These are phyloP conservation scores for Indicator maculatus DNA, from an alignment of 2,113 vertebrate species.

Conservation along the genomic window DNA sequence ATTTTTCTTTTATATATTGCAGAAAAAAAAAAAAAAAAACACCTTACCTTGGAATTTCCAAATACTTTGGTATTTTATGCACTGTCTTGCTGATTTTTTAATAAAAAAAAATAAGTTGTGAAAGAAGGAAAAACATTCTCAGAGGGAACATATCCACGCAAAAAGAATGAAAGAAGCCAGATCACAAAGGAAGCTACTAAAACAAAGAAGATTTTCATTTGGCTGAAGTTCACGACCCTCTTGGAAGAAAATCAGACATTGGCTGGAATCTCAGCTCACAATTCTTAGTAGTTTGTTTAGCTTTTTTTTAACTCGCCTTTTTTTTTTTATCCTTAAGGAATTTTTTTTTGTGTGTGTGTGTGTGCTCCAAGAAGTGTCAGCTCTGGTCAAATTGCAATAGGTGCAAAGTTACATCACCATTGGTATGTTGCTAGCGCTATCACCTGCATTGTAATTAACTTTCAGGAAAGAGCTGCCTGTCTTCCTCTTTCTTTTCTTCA, in stretches of 20 bases:
- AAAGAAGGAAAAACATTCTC: neutral
- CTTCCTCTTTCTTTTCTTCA: neutral
- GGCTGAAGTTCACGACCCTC: fast-evolving
- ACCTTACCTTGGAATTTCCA: neutral
- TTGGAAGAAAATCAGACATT: neutral
- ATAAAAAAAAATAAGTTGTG: neutral
- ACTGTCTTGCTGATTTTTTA: neutral
- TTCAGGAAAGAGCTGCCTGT: neutral
- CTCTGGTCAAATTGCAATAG: neutral
- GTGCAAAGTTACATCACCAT: slow-evolving; percentile 17
- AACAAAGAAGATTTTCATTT: neutral
- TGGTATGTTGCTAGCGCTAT: neutral
- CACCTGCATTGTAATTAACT: slow-evolving; percentile 54
- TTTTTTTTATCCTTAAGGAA: neutral
- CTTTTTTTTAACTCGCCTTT: neutral
- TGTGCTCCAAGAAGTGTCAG: slow-evolving; percentile 4
- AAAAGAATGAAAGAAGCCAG: neutral
- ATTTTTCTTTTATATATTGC: neutral
- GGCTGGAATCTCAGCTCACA: neutral
- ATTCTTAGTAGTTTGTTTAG: neutral
- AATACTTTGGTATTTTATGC: neutral
- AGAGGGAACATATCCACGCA: neutral
- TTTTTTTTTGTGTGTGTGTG: slow-evolving; percentile 32
- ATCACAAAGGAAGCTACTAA: neutral
- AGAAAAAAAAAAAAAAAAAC: neutral